Percentiles rank a stretch among this genome's conserved stretches.
Conservation (phyloP, 2,888 invertebrate genomes). For the Dynastes maya region DNA sequence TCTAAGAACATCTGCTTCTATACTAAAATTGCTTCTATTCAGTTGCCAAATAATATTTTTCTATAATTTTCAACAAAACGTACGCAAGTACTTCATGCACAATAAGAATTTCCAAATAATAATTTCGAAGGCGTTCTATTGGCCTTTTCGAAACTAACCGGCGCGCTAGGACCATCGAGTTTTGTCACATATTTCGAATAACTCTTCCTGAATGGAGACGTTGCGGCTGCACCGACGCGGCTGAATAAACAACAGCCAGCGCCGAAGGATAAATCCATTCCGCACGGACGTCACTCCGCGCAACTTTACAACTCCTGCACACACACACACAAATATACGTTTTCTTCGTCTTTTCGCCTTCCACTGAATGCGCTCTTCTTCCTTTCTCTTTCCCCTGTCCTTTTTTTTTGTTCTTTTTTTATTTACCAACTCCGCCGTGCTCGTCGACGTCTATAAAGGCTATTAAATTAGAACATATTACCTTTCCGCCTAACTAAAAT, state of each 20-base stretch:
- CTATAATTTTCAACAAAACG: no score
- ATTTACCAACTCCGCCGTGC: neutral
- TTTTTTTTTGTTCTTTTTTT: neutral
- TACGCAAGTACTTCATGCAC: no score
- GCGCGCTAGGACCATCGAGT: neutral
- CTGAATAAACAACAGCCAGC: slow-evolving; percentile 61
- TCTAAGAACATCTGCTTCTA: no score
- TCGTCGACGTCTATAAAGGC: neutral
- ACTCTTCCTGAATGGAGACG: slow-evolving; percentile 53
- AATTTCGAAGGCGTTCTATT: slow-evolving; percentile 1
- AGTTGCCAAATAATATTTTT: no score
- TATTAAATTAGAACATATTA: slow-evolving; percentile 28
- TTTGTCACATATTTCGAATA: slow-evolving; percentile 45
- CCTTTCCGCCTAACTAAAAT: slow-evolving; percentile 14
- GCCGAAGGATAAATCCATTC: slow-evolving; percentile 63
- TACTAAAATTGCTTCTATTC: no score
- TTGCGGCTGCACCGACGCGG: slow-evolving; percentile 58
- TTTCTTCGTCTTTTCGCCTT: slow-evolving; percentile 29
- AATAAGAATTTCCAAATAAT: neutral
- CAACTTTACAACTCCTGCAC: slow-evolving; percentile 55
- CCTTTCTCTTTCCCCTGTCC: neutral
- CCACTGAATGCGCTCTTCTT: neutral
- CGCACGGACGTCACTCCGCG: slow-evolving; percentile 58
- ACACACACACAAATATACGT: neutral
- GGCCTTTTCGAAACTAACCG: neutral